Percentiles rank a stretch among this genome's conserved stretches.
Conservation (phyloP, 2,113 vertebrate genomes). For the Verasper variegatus region DNA sequence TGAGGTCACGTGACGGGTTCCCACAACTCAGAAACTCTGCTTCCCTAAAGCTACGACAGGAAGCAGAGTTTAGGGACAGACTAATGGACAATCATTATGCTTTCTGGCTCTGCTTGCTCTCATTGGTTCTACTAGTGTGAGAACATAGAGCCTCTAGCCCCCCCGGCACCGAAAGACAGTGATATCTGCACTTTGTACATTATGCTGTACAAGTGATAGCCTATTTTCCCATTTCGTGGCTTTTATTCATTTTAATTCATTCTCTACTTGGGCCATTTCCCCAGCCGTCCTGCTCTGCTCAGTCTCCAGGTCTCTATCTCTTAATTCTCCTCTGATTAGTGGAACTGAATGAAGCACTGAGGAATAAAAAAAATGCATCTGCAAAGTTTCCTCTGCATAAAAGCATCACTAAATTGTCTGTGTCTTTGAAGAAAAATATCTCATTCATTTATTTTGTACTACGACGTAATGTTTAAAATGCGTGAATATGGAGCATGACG, state of each 20-base stretch:
- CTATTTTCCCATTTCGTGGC: slow-evolving; percentile 73
- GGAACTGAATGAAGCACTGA: slow-evolving; percentile 51
- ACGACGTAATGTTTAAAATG: slow-evolving; percentile 22
- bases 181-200: slow-evolving; percentile 78
- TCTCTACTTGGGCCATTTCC: slow-evolving; percentile 70
- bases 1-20: slow-evolving; percentile 60
- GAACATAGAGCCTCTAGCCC: slow-evolving; percentile 62
- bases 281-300: slow-evolving; percentile 52
- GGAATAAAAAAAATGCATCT: slow-evolving; percentile 38
- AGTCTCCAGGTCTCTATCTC: slow-evolving; percentile 68
- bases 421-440: slow-evolving; percentile 42
- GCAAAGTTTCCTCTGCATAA: slow-evolving; percentile 54
- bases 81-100: slow-evolving; percentile 70
- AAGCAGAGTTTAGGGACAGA: slow-evolving; percentile 65
- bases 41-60: slow-evolving; percentile 63
- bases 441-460: slow-evolving; percentile 24
- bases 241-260: slow-evolving; percentile 80
- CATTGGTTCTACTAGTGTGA: slow-evolving; percentile 67
- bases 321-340: slow-evolving; percentile 68
- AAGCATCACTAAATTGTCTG: slow-evolving; percentile 40
- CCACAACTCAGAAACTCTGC: slow-evolving; percentile 50
- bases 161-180: slow-evolving; percentile 61
- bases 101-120: slow-evolving; percentile 60
- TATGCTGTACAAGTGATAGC: slow-evolving; percentile 71
- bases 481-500: slow-evolving; percentile 10